Conservation (phyloP, 2,797 vertebrate genomes). For the Leucoraja ocellata region DNA sequence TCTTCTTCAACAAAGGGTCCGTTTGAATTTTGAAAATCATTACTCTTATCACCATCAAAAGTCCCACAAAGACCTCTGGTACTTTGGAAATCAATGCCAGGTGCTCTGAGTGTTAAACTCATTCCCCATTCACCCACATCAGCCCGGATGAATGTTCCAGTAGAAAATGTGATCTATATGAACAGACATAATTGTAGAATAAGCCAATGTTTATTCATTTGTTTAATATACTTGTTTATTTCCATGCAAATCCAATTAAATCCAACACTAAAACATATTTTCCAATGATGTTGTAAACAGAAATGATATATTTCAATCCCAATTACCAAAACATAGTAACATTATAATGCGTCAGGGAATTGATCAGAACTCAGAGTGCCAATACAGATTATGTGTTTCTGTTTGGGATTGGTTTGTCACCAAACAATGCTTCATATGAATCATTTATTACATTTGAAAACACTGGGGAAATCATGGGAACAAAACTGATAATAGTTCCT, state of each 20-base stretch:
- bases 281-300: not conserved
- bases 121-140: conserved; percentile 78
- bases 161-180: conserved; percentile 69
- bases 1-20: conserved; percentile 50
- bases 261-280: not conserved
- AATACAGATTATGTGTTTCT: too few relatives aligned
- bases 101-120: conserved; percentile 73
- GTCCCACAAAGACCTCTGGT: conserved; percentile 77
- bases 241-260: not conserved
- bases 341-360: too few relatives aligned
- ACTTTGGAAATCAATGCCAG: conserved; percentile 62
- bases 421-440: too few relatives aligned
- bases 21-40: conserved; percentile 67
- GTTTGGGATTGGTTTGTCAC: too few relatives aligned
- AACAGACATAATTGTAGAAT: not conserved
- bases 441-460: not conserved
- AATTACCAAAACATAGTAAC: not conserved
- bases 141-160: conserved; percentile 73
- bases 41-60: conserved; percentile 65
- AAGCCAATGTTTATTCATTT: not conserved
- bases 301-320: too few relatives aligned
- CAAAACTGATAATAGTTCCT: not conserved
- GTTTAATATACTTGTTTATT: not conserved
- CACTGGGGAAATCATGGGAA: not conserved
- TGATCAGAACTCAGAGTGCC: too few relatives aligned